Base-by-base conservation (phyloP, 2,797 vertebrate genomes). In the Brotula barbata region DNA sequence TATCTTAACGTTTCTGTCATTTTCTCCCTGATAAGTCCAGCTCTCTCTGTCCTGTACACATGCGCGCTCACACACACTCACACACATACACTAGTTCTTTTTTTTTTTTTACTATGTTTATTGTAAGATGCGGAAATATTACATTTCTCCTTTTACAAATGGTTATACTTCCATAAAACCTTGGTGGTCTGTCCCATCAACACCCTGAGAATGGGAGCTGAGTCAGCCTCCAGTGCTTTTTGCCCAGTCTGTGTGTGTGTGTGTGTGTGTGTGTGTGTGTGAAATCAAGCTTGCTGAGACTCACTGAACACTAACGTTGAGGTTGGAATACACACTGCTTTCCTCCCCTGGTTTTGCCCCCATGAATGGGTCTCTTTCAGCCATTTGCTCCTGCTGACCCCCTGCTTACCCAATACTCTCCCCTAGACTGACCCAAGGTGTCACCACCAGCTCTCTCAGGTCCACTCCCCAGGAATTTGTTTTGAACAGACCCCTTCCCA, bases 281-380 rank as follows among this genome's bases (percentile, higher is more conserved):
- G 58, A 82, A 81, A 74, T 73, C 50, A 45, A 68, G 48, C 71
- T 73, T n/a, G 42, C 53, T 68, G 39, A 78, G 79, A 72, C 58
- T 66, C 33, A 50, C 73, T 42, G 59, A 65, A 68, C 34, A 58
- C 70, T 69, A 75, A 77, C 45, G 36, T 53, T 78, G 48, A 53
- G 60, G 66, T 79, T 82, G 84, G 74, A 83, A 66, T 73, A 77
- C 47, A 68, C 50, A 62, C 60, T 71, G 73, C 63, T 85, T 83
- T 81, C 66, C 73, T 80, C 74, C 77, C 69, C 75, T 84, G 68
- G 61, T 81, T 81, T 80, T 60, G 40, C 64, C 48, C 51, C 41
- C 8, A 81, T 92, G 90, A 92, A 92, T 89, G 64, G 61, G 58
- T 58, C 77, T 76, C 91, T 87, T 90, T 91, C 78, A 90, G 58